Conservation (phyloP, 1,140 invertebrate genomes). For the Pogonomyrmex barbatus region DNA sequence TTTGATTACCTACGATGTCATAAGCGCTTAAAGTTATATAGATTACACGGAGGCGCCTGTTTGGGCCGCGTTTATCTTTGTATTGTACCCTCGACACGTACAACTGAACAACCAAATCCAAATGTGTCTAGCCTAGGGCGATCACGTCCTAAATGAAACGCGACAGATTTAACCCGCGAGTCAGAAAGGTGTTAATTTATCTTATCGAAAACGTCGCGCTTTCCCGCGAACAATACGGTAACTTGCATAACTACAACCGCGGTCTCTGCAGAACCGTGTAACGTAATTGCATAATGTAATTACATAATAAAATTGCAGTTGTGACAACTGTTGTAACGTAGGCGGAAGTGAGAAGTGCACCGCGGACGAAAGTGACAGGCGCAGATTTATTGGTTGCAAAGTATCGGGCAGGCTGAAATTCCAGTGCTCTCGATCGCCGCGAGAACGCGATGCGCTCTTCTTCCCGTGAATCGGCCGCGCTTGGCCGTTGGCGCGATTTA, state of each 20-base stretch:
- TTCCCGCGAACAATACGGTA: background rate
- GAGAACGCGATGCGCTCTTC: constrained; percentile 5
- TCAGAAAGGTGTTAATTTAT: background rate
- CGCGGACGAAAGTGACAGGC: background rate
- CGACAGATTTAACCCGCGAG: background rate
- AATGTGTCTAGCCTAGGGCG: background rate
- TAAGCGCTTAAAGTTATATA: constrained; percentile 58
- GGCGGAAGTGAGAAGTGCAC: background rate
- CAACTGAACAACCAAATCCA: background rate
- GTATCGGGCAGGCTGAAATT: constrained; percentile 21
- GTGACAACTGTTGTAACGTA: background rate
- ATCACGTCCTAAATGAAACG: constrained; percentile 1
- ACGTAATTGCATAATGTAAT: background rate
- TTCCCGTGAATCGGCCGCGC: constrained; percentile 45
- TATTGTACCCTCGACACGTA: constrained; percentile 18
- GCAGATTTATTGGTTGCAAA: constrained; percentile 45
- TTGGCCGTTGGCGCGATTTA: constrained; percentile 68
- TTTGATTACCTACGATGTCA: constrained; percentile 60
- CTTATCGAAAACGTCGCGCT: background rate
- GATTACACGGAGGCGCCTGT: constrained; percentile 45
- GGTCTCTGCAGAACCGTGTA: background rate
- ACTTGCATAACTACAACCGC: background rate
- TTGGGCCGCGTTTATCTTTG: constrained; percentile 41
- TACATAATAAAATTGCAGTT: background rate
- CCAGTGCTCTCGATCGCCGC: constrained; percentile 17